Evolutionary conservation across 2,888 invertebrate genomes (phyloP).

Genomic region (Hirtodrosophila trivittata): DNA sequence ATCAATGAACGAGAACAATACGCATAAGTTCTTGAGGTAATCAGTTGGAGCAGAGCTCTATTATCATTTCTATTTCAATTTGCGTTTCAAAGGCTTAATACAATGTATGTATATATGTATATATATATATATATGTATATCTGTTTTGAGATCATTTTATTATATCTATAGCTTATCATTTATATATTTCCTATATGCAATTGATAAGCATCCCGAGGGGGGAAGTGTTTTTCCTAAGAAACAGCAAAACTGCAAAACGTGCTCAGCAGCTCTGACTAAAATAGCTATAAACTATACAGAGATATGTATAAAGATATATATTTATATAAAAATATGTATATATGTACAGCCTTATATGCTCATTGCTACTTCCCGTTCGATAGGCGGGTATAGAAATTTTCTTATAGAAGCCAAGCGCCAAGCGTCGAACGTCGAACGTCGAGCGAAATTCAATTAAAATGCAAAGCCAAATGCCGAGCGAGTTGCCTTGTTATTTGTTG

Average conservation of each 20-base stretch:
- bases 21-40: too few species aligned
- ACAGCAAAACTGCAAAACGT: constrained; percentile 12
- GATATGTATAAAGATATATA: constrained; percentile 26
- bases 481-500: constrained; percentile 2
- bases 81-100: too few species aligned
- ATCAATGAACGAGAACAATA: too few species aligned
- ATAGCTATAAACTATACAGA: not conserved
- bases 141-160: too few species aligned
- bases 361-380: constrained; percentile 65
- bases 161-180: too few species aligned
- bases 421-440: not conserved
- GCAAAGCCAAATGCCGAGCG: constrained; percentile 50
- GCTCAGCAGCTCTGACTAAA: constrained; percentile 1
- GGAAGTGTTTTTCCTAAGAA: too few species aligned
- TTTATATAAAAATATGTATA: constrained; percentile 9
- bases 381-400: constrained; percentile 9
- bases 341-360: constrained; percentile 24
- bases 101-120: constrained; percentile 8
- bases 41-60: too few species aligned
- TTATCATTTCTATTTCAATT: too few species aligned
- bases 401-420: constrained; percentile 13
- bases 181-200: too few species aligned
- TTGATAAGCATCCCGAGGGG: not conserved
- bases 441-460: constrained; percentile 69
- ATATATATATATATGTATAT: constrained; percentile 14